Evolutionary conservation across 2,113 vertebrate species (phyloP), one percentile per base, ranked within the genome.

Genomic region (Odobenus rosmarus): DNA sequence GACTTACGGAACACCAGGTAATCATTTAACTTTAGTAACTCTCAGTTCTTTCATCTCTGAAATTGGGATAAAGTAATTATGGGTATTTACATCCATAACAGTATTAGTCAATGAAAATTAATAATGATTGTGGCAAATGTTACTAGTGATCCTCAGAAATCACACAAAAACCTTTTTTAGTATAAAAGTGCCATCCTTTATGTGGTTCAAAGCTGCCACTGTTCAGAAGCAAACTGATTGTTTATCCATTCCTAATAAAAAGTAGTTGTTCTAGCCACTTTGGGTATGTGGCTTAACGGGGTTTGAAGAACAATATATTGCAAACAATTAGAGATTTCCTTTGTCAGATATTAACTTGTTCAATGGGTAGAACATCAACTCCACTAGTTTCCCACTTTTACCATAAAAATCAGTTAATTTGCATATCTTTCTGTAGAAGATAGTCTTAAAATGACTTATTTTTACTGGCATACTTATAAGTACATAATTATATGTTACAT

Each of bases 261-360:
- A 82, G 42, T 59, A 49, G 62, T 51, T 95, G 39, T 76, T 88
- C 72, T 80, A 93, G 92, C 36, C 59, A 91, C 64, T 64, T 96
- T 96, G 96, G 81, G 79, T 61, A 59, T 55, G 67, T 49, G 51
- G n/a, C 42, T 94, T 82, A 95, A 93, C 92, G 84, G 59, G 1
- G 3, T 95, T 77, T 88, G 84, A 90, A 98, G 87, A 93, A 42
- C 62, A 95, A 24, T 57, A 82, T 49, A 82, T 83, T 79, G 76
- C 74, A 93, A 90, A 93, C 85, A 90, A 82, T 95, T 72, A 95
- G 79, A 92, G 53, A 90, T 93, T 95, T 92, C 81, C 57, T 97
- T 88, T 80, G 93, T 95, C 88, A 95, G 69, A 79, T 80, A 93
- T 49, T 96, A 96, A 92, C 62, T 95, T 55, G 11, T 46, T 92